Base-by-base conservation (phyloP, 2,888 invertebrate species). In the Tortricodes alternella region DNA sequence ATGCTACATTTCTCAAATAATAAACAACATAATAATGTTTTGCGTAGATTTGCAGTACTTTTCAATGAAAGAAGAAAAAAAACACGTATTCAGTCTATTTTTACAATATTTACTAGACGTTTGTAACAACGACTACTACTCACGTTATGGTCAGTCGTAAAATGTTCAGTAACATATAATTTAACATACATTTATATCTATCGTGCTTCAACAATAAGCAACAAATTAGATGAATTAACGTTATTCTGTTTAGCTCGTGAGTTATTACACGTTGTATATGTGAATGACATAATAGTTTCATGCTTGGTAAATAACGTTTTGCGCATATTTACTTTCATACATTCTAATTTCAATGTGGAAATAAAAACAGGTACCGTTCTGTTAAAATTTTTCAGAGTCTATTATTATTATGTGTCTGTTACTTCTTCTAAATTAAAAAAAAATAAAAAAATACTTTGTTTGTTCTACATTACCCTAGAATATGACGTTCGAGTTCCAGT, bases 221-320 rank as follows among this genome's bases (percentile, higher is more conserved):
- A 21, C 32, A 23, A 41, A 41, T 50, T 34, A 41, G 41, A 41
- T n/a, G 16, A 21, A 32, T 49, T 29, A 19, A 27, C 23, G 21
- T 11, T 7, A 29, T n/a, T 27, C 27, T 15, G 29, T 5, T 35
- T 32, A 23, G 23, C 15, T 16, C 34, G 7, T 2, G 11, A 9
- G 34, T 15, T 11, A 13, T 3, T 21, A 46, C 9, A 19, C 8
- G 15, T 24, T 16, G 35, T 7, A 23, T 46, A 27, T 29, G 44
- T 46, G 35, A n/a, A 39, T 53, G 46, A 53, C 23, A 53, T 46
- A 53, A 53, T 38, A 37, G 15, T 46, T 46, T 53, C 46, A 46
- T 46, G 46, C 38, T 38, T 39, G 16, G 21, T 38, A 34, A 39
- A 16, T 48, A 48, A 18, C 41, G 8, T 8, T 7, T 13, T 37